These are phyloP conservation scores for Chouioia cunea DNA, from an alignment of 2,888 invertebrate species.

Conservation along the genomic window DNA sequence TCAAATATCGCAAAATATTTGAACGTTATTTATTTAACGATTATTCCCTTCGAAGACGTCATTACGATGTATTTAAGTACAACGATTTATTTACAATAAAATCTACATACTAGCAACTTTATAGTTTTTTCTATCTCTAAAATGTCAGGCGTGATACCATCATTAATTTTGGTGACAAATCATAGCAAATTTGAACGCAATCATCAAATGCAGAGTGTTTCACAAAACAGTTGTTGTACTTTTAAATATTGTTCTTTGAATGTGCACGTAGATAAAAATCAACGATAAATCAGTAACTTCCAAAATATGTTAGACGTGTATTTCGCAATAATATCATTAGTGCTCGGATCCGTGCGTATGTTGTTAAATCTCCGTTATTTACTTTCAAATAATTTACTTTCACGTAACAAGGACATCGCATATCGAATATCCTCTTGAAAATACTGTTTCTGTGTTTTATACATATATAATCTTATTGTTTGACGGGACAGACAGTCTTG, in stretches of 20 bases:
- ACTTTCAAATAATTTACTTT: slow-evolving; percentile 27
- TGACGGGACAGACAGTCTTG: slow-evolving; percentile 25
- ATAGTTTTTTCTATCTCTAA: not conserved
- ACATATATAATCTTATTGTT: slow-evolving; percentile 32
- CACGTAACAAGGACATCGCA: slow-evolving; percentile 14
- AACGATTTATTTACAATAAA: slow-evolving; percentile 46
- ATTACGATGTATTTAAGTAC: slow-evolving; percentile 40
- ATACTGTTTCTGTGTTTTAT: slow-evolving; percentile 42
- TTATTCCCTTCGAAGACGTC: slow-evolving; percentile 6
- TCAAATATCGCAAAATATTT: too few species aligned
- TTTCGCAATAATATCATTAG: slow-evolving; percentile 3
- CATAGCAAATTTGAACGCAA: too few species aligned
- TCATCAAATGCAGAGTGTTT: too few species aligned
- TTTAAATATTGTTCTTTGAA: too few species aligned
- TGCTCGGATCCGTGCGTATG: not conserved
- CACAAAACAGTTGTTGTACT: too few species aligned
- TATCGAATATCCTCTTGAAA: slow-evolving; percentile 16
- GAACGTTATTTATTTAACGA: too few species aligned
- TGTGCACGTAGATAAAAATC: too few species aligned
- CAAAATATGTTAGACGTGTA: too few species aligned
- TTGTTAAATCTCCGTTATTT: slow-evolving; percentile 13
- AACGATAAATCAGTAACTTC: too few species aligned
- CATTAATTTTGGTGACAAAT: too few species aligned
- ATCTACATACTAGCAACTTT: slow-evolving; percentile 29
- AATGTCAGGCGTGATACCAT: too few species aligned